A percentile compares a stretch with the other conserved stretches of the same genome.
phyloP scores from a whole-genome alignment of 2,113 vertebrate genomes.

The Suricata suricatta region DNA sequence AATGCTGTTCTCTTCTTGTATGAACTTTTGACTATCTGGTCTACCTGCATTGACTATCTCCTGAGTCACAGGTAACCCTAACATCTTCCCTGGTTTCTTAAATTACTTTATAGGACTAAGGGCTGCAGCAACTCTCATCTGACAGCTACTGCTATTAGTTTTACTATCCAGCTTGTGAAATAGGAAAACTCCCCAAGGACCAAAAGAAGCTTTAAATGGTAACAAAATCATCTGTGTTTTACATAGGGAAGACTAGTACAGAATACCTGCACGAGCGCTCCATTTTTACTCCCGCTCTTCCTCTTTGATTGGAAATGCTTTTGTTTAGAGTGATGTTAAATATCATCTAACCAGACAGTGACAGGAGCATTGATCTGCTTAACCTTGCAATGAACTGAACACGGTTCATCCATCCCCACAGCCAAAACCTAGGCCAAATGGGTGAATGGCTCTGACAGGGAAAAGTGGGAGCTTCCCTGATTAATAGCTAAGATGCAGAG shows the following conservation, averaged over 20 bases:
- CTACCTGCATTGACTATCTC: background rate
- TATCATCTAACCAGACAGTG: conserved; percentile 59
- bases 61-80: background rate
- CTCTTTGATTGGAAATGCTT: conserved; percentile 42
- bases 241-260: background rate
- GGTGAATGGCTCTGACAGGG: conserved; percentile 43
- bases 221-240: background rate
- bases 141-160: background rate
- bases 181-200: background rate
- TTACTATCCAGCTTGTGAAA: background rate
- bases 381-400: conserved; percentile 51
- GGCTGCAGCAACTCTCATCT: background rate
- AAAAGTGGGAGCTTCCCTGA: conserved; percentile 70
- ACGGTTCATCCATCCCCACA: conserved; percentile 36
- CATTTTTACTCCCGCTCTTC: background rate
- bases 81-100: background rate
- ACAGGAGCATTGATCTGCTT: conserved; percentile 59
- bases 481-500: conserved; percentile 54
- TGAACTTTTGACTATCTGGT: background rate
- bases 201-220: background rate
- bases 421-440: conserved; percentile 51
- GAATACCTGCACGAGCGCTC: background rate
- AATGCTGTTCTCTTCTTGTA: background rate
- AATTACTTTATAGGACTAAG: background rate
- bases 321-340: conserved; percentile 59